These are phyloP conservation scores for Anhinga rufa DNA, from an alignment of 2,113 vertebrate genomes.

Conservation along the genomic window DNA sequence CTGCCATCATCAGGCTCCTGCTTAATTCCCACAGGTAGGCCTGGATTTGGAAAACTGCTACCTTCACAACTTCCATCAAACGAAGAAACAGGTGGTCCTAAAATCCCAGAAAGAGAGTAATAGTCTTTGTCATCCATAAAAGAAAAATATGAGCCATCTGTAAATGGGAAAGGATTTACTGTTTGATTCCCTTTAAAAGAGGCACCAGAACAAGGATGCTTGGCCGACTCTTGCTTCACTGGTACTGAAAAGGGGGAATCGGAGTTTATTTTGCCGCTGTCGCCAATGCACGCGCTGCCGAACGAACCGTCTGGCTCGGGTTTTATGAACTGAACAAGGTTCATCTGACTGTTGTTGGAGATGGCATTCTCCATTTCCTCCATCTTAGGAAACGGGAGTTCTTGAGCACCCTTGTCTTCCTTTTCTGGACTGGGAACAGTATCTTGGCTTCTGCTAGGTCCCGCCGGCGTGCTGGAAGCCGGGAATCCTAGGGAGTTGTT, in stretches of 20 bases:
- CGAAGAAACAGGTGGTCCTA: constrained; percentile 92
- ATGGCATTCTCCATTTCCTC: constrained; percentile 86
- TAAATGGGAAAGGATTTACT: constrained; percentile 87
- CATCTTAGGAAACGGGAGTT: constrained; percentile 88
- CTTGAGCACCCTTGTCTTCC: constrained; percentile 83
- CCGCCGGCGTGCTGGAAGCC: constrained; percentile 61
- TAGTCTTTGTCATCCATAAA: constrained; percentile 98
- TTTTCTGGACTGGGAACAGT: constrained; percentile 80
- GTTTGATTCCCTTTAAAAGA: constrained; percentile 84
- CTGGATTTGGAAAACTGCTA: constrained; percentile 83
- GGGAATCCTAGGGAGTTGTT: constrained; percentile 71
- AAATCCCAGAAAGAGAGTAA: constrained; percentile 96
- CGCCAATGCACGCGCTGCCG: constrained; percentile 87
- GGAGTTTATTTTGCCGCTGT: constrained; percentile 74
- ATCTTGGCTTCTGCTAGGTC: constrained; percentile 81
- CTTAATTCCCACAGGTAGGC: constrained; percentile 90
- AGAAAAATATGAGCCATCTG: constrained; percentile 95
- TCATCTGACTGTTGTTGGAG: constrained; percentile 83
- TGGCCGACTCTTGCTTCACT: constrained; percentile 90
- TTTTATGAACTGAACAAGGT: constrained; percentile 93
- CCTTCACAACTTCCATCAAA: constrained; percentile 89
- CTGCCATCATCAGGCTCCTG: constrained; percentile 90
- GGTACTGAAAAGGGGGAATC: constrained; percentile 84
- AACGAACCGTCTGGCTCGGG: constrained; percentile 90
- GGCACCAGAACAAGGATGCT: constrained; percentile 87